These are phyloP conservation scores for Danionella dracula DNA, from an alignment of 2,797 vertebrate species.

Conservation along the genomic window DNA sequence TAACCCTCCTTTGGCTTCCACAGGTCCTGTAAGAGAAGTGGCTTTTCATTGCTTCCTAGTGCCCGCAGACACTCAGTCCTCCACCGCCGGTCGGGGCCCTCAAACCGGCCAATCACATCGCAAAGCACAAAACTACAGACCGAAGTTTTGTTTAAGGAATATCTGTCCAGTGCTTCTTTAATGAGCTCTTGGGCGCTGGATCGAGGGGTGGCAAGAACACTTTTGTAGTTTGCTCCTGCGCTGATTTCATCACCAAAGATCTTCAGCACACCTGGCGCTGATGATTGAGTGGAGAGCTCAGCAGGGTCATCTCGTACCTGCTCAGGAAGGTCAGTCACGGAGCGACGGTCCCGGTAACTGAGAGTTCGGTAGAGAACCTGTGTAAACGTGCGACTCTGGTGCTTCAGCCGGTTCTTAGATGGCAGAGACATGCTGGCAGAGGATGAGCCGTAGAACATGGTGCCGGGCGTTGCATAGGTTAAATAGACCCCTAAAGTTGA, in stretches of 20 bases:
- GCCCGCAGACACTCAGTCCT: slow-evolving; percentile 81
- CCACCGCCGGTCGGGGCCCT: slow-evolving; percentile 72
- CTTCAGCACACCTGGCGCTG: slow-evolving; percentile 88
- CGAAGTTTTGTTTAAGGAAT: slow-evolving; percentile 78
- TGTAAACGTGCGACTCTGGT: slow-evolving; percentile 87
- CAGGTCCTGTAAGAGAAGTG: slow-evolving; percentile 86
- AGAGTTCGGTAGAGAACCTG: slow-evolving; percentile 85
- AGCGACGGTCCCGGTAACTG: slow-evolving; percentile 83
- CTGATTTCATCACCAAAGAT: slow-evolving; percentile 92
- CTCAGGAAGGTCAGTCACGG: slow-evolving; percentile 63
- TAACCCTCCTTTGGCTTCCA: slow-evolving; percentile 93
- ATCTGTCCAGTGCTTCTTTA: slow-evolving; percentile 89
- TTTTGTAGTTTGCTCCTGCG: slow-evolving; percentile 90
- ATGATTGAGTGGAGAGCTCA: slow-evolving; percentile 90
- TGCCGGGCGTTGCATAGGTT: slow-evolving; percentile 43
- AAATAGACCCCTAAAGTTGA: slow-evolving; percentile 34
- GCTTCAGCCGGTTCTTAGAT: slow-evolving; percentile 85
- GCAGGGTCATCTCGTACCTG: slow-evolving; percentile 78
- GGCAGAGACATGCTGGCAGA: slow-evolving; percentile 87
- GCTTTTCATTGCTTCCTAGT: slow-evolving; percentile 86
- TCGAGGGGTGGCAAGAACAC: slow-evolving; percentile 83
- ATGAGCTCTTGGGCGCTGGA: slow-evolving; percentile 87
- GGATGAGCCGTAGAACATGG: slow-evolving; percentile 90
- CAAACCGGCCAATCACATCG: slow-evolving; percentile 83
- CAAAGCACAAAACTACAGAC: slow-evolving; percentile 81